Percentiles rank a stretch among this genome's conserved stretches.
These are phyloP conservation scores for Porites lutea DNA, from an alignment of 64 coral and sea anemone species.

Conservation along the genomic window DNA sequence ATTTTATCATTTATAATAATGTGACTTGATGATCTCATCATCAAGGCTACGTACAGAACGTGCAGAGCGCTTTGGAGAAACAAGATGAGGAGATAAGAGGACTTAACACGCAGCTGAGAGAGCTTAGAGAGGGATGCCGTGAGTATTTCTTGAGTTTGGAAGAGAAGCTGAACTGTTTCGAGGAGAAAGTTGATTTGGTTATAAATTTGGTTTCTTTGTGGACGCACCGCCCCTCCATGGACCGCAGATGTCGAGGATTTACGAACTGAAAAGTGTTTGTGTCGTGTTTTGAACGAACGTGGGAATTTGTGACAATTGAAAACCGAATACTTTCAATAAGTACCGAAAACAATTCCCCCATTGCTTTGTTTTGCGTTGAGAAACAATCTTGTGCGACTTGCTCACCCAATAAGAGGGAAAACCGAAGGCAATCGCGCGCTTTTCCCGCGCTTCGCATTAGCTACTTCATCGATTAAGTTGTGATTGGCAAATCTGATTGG, in stretches of 20 bases:
- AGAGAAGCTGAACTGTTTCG: constrained; percentile 19
- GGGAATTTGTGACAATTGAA: constrained; percentile 51
- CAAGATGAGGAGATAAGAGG: constrained; percentile 31
- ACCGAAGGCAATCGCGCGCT: too few species aligned
- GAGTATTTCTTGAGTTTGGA: constrained; percentile 23
- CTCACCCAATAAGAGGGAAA: too few species aligned
- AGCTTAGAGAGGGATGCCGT: background rate
- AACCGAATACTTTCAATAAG: background rate
- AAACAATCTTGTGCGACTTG: too few species aligned
- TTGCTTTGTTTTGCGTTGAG: too few species aligned
- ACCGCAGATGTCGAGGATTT: constrained; percentile 59
- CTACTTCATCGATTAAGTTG: too few species aligned
- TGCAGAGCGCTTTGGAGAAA: constrained; percentile 5
- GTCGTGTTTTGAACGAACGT: constrained; percentile 50
- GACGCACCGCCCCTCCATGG: background rate
- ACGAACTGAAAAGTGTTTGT: constrained; percentile 65
- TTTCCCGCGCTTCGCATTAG: too few species aligned
- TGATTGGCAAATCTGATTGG: too few species aligned
- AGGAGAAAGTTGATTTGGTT: constrained; percentile 26
- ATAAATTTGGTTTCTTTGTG: constrained; percentile 28
- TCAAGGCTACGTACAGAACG: background rate
- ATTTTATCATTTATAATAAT: too few species aligned
- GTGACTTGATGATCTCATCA: too few species aligned
- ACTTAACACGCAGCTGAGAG: background rate
- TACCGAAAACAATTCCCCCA: too few species aligned